Evolutionary conservation across 1,140 invertebrate species (phyloP).

Genomic region (Monochamus saltuarius): DNA sequence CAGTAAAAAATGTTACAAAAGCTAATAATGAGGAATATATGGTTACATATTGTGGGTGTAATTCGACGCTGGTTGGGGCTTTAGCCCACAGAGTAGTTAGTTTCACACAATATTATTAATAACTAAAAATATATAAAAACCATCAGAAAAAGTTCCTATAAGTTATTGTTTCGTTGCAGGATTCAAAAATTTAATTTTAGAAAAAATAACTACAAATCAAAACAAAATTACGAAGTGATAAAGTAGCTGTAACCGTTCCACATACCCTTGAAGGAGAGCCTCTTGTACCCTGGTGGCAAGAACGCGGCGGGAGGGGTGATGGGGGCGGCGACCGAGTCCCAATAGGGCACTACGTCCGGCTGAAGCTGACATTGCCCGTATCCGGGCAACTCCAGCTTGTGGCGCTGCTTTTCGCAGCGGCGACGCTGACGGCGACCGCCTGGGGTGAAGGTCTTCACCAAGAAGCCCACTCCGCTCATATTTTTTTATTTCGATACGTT

Average conservation of each 20-base stretch:
- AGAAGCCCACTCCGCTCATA: constrained; percentile 63
- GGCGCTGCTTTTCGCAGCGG: constrained; percentile 63
- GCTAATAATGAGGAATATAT: too few relatives aligned
- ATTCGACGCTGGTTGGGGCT: too few relatives aligned
- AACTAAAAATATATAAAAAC: too few relatives aligned
- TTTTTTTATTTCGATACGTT: too few relatives aligned
- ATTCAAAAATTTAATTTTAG: too few relatives aligned
- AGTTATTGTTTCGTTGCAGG: too few relatives aligned
- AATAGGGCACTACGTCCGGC: constrained; percentile 60
- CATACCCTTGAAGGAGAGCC: constrained; percentile 24
- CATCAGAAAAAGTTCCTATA: too few relatives aligned
- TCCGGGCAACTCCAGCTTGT: constrained; percentile 58
- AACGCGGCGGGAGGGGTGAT: constrained; percentile 70
- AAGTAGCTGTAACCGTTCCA: background rate
- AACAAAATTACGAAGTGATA: background rate
- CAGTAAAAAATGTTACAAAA: too few relatives aligned
- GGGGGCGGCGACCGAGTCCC: constrained; percentile 59
- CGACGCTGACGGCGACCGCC: constrained; percentile 61
- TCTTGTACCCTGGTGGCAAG: constrained; percentile 33
- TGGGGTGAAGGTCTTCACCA: constrained; percentile 68
- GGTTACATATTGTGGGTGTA: too few relatives aligned
- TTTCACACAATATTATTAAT: too few relatives aligned
- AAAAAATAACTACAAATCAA: too few relatives aligned
- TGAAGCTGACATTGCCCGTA: constrained; percentile 54
- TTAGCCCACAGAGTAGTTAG: too few relatives aligned